phyloP scores from a whole-genome alignment of 2,797 vertebrate genomes.

The Phoeniculus purpureus region DNA sequence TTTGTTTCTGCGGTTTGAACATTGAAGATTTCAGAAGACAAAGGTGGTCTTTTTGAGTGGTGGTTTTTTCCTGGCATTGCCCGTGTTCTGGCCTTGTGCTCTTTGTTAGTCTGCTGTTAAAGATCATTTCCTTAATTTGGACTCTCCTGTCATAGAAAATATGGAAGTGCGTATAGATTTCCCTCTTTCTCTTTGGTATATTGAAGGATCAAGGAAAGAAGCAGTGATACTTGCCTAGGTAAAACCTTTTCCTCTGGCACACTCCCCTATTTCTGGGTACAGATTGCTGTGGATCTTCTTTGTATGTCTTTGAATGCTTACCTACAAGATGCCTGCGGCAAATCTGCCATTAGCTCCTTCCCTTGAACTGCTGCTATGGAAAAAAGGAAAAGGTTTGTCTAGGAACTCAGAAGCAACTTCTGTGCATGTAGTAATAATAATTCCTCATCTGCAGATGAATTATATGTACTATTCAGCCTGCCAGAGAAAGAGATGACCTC shows the following conservation, averaged over 20 bases:
- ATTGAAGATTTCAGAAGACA: not conserved
- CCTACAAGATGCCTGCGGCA: not conserved
- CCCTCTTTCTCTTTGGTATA: not conserved
- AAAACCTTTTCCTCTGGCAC: not conserved
- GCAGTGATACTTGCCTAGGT: not conserved
- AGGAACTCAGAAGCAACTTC: not conserved
- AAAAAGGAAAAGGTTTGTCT: not conserved
- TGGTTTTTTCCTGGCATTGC: not conserved
- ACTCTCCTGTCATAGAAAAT: not conserved
- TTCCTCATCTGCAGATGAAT: not conserved
- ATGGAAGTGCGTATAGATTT: not conserved
- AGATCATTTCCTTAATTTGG: not conserved
- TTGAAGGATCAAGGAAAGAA: not conserved
- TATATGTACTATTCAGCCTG: not conserved
- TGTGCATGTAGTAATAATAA: not conserved
- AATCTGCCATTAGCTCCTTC: not conserved
- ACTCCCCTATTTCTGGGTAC: not conserved
- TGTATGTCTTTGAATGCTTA: not conserved
- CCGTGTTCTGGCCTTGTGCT: not conserved
- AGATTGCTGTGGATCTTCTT: not conserved
- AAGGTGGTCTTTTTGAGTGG: not conserved
- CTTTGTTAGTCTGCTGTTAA: not conserved
- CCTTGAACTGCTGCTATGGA: not conserved
- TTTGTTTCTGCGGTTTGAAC: not conserved
- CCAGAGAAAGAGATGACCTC: not conserved